Evolutionary conservation across 2,888 invertebrate genomes (phyloP).

Genomic region (Bibio marci): DNA sequence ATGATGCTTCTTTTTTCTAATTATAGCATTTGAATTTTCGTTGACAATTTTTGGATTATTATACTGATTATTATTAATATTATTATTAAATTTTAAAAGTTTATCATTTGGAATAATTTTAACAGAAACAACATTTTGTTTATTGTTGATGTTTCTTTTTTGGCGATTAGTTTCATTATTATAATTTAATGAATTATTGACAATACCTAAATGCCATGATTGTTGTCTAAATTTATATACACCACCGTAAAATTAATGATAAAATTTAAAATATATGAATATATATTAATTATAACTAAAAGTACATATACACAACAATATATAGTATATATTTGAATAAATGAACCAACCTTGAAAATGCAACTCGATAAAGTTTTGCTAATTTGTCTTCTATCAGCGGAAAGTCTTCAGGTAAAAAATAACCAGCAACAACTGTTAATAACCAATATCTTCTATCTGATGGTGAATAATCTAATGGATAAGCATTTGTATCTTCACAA

Average conservation of each 20-base stretch:
- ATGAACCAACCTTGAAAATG: slow-evolving; percentile 64
- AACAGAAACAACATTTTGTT: no score
- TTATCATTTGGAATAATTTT: no score
- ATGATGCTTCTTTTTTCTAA: no score
- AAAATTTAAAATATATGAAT: neutral
- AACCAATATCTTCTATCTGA: slow-evolving; percentile 65
- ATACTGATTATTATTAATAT: neutral
- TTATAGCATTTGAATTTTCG: no score
- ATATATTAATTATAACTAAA: no score
- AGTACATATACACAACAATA: no score
- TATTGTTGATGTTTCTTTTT: no score
- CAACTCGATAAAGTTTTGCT: slow-evolving; percentile 60
- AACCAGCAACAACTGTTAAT: slow-evolving; percentile 50
- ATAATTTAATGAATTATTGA: slow-evolving; percentile 28
- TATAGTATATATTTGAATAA: slow-evolving; percentile 2
- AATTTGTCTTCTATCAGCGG: slow-evolving; percentile 55
- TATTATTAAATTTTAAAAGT: no score
- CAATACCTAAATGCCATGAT: slow-evolving; percentile 60
- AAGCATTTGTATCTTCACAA: slow-evolving; percentile 16
- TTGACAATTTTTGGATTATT: no score
- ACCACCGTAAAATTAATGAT: slow-evolving; percentile 10
- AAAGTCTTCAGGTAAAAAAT: slow-evolving; percentile 33
- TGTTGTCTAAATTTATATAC: slow-evolving; percentile 44
- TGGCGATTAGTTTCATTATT: neutral
- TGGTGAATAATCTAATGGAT: slow-evolving; percentile 20